These are phyloP conservation scores for Mustelus asterias DNA, from an alignment of 2,113 vertebrate species.

Conservation along the genomic window DNA sequence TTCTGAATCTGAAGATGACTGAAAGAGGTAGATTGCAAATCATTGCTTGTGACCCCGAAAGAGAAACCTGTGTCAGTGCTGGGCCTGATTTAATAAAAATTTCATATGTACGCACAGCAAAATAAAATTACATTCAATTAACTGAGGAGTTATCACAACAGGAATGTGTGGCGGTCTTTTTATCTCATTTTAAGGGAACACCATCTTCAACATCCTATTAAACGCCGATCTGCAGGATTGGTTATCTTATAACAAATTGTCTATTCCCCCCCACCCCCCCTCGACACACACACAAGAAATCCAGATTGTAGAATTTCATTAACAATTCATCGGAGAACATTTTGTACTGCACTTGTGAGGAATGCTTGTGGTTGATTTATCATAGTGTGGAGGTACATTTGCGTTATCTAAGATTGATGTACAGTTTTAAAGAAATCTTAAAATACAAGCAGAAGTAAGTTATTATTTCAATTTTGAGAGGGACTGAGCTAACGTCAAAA, in stretches of 20 bases:
- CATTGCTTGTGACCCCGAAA: not conserved
- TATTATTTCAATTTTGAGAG: not conserved
- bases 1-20: not conserved
- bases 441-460: not conserved
- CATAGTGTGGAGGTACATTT: not conserved
- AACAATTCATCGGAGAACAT: not conserved
- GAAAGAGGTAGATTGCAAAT: not conserved
- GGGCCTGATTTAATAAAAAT: not conserved
- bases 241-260: not conserved
- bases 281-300: not conserved
- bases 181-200: not conserved
- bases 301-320: not conserved
- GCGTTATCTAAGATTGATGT: not conserved
- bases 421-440: not conserved
- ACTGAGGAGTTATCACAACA: not conserved
- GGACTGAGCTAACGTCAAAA: not conserved
- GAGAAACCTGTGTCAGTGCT: not conserved
- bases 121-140: slow-evolving; percentile 22
- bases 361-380: not conserved
- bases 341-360: not conserved
- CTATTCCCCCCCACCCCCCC: not conserved
- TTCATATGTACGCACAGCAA: not conserved
- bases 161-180: not conserved
- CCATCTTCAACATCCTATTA: not conserved
- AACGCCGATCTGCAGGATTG: not conserved